phyloP scores from a whole-genome alignment of 1,140 invertebrate genomes.

The Glossosoma conforme region DNA sequence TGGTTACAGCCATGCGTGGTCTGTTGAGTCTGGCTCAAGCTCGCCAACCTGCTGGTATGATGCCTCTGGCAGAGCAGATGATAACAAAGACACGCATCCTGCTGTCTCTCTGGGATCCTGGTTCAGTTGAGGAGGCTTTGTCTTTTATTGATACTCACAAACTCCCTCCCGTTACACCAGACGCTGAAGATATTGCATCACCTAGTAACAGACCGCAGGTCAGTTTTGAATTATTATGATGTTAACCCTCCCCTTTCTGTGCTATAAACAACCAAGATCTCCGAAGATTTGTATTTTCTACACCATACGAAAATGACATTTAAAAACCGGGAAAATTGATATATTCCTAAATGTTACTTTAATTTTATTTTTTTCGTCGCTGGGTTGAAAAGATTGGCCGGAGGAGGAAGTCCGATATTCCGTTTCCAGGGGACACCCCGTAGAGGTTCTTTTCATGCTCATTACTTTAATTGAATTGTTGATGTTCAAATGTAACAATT shows the following conservation, averaged over 20 bases:
- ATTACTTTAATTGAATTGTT: too few relatives aligned
- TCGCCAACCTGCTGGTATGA: constrained; percentile 67
- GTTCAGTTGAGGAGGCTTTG: constrained; percentile 77
- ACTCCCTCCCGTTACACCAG: constrained; percentile 34
- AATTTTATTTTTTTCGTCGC: too few relatives aligned
- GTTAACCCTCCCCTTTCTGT: neutral
- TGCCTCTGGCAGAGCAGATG: constrained; percentile 74
- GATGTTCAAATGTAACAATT: too few relatives aligned
- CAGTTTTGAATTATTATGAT: neutral
- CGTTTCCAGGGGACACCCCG: too few relatives aligned
- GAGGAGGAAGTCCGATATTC: too few relatives aligned
- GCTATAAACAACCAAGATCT: too few relatives aligned
- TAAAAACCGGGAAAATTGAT: too few relatives aligned
- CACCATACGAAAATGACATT: too few relatives aligned
- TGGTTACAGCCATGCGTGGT: constrained; percentile 72
- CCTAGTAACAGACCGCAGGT: constrained; percentile 6
- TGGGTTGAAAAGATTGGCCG: too few relatives aligned
- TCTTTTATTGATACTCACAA: constrained; percentile 74
- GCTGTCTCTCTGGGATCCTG: constrained; percentile 76
- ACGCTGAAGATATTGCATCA: constrained; percentile 9
- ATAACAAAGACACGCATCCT: constrained; percentile 71
- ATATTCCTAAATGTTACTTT: too few relatives aligned
- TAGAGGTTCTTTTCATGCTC: too few relatives aligned
- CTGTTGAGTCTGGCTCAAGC: constrained; percentile 67
- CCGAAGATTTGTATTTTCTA: too few relatives aligned